Base-by-base conservation (phyloP, 2,888 invertebrate genomes). In the Iselma pallidipennis region DNA sequence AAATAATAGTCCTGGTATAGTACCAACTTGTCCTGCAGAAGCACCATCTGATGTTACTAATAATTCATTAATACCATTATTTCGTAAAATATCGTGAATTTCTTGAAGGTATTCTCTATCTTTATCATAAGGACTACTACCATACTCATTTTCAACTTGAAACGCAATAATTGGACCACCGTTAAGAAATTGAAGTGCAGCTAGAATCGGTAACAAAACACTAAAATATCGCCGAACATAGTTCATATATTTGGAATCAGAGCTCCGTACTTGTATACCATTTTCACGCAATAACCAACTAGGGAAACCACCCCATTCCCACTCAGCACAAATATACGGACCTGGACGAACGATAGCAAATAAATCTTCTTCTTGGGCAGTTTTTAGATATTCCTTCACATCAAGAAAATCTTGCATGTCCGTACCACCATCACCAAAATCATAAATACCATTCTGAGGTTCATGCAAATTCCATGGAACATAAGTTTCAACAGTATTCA, bases 291-390 rank as follows among this genome's bases (percentile, higher is more conserved):
- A 56, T 23, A 78, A 60, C 78, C 78, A 78, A 62, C 76, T 76
- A 4, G 81, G 81, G 19, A 82, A 69, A 2, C 82, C 82, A 12
- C 82, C 82, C 63, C 80, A 82, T 62, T 96, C 96, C 82, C 95
- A 89, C 83, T 97, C 96, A 14, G 92, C 94, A 79, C 95, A 95
- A 69, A 96, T 95, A 74, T 94, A 97, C 0, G 96, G 96, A 0
- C 96, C 96, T 0, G 94, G 91, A 23, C 96, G 83, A 1, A 96
- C 81, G 51, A 96, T 86, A 0, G 95, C 94, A 16, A 90, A 81
- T 48, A 96, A 12, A 85, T 82, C 71, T 87, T 82, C 42, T 69
- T 90, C 88, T 54, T 54, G 87, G 0, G 95, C 96, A 1, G 85
- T 82, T 67, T 87, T 82, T 5, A 95, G 83, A 75, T 92, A 95